These are phyloP conservation scores for Aethes cnicana DNA, from an alignment of 2,888 invertebrate species.

Conservation along the genomic window DNA sequence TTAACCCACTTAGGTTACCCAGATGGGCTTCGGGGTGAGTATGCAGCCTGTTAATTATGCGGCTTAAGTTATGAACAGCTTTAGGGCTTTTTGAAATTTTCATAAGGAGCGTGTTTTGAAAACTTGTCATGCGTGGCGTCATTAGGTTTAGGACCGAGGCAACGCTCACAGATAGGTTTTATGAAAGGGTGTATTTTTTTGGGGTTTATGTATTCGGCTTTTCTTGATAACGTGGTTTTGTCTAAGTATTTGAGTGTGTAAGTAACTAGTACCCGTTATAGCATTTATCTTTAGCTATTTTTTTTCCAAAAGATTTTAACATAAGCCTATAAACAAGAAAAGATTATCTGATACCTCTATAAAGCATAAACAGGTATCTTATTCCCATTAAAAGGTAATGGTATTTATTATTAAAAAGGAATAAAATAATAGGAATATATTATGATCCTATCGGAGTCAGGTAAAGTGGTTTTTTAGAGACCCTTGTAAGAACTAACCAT, in stretches of 20 bases:
- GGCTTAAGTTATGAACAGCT: slow-evolving; percentile 19
- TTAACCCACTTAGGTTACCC: slow-evolving; percentile 27
- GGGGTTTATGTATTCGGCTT: too few relatives aligned
- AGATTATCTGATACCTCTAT: slow-evolving; percentile 18
- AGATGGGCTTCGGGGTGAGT: slow-evolving; percentile 16
- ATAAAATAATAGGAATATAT: too few relatives aligned
- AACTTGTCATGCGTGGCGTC: slow-evolving; percentile 1
- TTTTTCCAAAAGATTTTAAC: neutral
- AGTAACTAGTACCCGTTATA: too few relatives aligned
- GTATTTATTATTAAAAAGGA: too few relatives aligned
- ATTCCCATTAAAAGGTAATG: too few relatives aligned
- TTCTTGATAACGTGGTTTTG: too few relatives aligned
- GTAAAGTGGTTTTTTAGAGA: neutral
- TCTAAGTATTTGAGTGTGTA: too few relatives aligned
- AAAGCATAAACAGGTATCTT: too few relatives aligned
- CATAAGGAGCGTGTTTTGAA: slow-evolving; percentile 10
- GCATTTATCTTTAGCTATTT: neutral
- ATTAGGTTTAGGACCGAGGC: neutral
- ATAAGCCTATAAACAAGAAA: slow-evolving; percentile 1
- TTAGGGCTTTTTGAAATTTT: slow-evolving; percentile 16
- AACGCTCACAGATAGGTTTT: too few relatives aligned
- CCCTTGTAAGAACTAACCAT: too few relatives aligned
- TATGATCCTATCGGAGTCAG: too few relatives aligned
- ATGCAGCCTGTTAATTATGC: slow-evolving; percentile 20
- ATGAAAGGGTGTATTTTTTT: too few relatives aligned